These are phyloP conservation scores for Limulus polyphemus DNA, from an alignment of 2,888 invertebrate genomes.

Conservation along the genomic window DNA sequence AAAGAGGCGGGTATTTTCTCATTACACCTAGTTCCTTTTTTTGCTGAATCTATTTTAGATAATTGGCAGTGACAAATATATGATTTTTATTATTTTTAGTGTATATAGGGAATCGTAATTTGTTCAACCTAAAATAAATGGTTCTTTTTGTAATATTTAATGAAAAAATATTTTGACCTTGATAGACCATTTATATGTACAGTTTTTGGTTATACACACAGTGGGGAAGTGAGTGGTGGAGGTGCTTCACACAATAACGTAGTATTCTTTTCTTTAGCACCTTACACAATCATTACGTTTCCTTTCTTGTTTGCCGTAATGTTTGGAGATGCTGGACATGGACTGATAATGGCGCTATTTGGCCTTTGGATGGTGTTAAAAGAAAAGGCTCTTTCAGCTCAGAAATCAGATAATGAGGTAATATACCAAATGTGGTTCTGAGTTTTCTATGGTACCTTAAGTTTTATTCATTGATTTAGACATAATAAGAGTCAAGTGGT, in stretches of 20 bases:
- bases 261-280: constrained; percentile 47
- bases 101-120: no score
- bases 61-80: no score
- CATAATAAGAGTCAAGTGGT: neutral
- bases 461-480: neutral
- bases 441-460: neutral
- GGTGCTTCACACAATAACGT: neutral
- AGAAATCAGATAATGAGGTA: constrained; percentile 79
- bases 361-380: constrained; percentile 89
- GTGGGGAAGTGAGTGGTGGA: neutral
- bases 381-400: constrained; percentile 77
- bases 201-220: no score
- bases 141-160: no score
- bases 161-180: no score
- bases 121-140: no score
- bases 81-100: no score
- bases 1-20: no score
- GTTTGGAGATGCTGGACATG: constrained; percentile 98
- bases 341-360: constrained; percentile 76
- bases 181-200: no score
- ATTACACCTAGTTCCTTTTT: no score
- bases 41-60: no score
- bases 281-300: constrained; percentile 93
- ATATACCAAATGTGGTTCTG: constrained; percentile 16
- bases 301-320: constrained; percentile 96